Evolutionary conservation across 2,888 invertebrate genomes (phyloP).

Genomic region (Malacosoma neustria): DNA sequence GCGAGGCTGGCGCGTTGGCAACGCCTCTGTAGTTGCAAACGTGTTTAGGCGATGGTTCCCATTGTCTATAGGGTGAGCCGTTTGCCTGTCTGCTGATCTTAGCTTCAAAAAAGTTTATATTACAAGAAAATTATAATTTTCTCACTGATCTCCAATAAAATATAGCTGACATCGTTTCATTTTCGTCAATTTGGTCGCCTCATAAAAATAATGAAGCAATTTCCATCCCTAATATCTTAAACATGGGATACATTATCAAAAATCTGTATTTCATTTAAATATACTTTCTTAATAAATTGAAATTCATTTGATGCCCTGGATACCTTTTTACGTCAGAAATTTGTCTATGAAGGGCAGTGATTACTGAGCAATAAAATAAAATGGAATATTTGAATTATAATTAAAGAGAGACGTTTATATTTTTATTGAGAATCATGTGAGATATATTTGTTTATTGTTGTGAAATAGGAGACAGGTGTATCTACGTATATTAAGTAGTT

Average conservation of each 20-base stretch:
- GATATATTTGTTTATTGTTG: too few relatives aligned
- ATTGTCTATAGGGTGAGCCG: too few relatives aligned
- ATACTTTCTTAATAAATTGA: slow-evolving; percentile 21
- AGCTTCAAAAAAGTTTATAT: too few relatives aligned
- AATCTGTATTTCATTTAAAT: slow-evolving; percentile 22
- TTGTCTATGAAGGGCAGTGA: background rate
- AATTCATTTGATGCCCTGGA: slow-evolving; percentile 19
- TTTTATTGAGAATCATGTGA: too few relatives aligned
- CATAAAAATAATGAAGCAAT: slow-evolving; percentile 1
- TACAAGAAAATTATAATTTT: too few relatives aligned
- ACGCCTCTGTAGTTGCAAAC: too few relatives aligned
- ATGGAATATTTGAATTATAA: slow-evolving; percentile 1
- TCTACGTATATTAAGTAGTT: too few relatives aligned
- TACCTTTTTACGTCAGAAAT: slow-evolving; percentile 1
- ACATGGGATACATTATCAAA: slow-evolving; percentile 3
- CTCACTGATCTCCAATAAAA: slow-evolving; percentile 5
- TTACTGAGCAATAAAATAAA: background rate
- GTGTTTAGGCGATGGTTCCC: too few relatives aligned
- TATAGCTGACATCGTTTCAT: background rate
- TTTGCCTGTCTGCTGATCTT: too few relatives aligned
- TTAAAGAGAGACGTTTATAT: too few relatives aligned
- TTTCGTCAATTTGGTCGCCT: background rate
- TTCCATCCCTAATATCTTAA: background rate
- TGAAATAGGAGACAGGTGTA: too few relatives aligned
- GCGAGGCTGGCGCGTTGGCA: too few relatives aligned